Evolutionary conservation across 2,113 vertebrate genomes (phyloP).

Genomic region (Aramus guarauna): DNA sequence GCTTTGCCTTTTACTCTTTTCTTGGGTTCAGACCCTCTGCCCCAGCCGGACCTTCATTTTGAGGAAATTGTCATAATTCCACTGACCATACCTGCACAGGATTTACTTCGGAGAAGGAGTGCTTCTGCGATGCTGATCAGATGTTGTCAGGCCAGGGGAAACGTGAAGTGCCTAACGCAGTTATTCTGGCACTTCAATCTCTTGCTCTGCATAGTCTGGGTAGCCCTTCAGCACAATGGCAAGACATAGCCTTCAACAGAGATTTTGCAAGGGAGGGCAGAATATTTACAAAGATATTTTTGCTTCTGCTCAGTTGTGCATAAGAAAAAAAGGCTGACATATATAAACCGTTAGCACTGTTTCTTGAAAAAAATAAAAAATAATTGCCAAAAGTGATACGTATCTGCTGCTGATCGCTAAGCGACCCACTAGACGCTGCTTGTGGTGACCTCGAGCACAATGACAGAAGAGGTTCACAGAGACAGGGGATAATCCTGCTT

Average conservation of each 20-base stretch:
- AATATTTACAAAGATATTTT: neutral
- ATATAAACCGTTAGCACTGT: neutral
- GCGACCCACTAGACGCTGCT: neutral
- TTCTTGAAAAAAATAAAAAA: neutral
- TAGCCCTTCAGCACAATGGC: neutral
- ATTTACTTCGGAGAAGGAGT: neutral
- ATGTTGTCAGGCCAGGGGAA: neutral
- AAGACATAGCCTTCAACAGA: neutral
- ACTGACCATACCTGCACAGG: neutral
- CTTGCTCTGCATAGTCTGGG: neutral
- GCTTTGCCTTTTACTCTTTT: neutral
- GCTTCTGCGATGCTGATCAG: neutral
- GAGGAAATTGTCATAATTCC: neutral
- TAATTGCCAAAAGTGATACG: rapidly evolving
- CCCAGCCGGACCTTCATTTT: neutral
- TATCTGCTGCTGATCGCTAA: neutral
- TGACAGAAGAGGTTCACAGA: neutral
- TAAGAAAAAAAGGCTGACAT: neutral
- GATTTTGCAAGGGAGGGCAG: neutral
- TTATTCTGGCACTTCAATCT: neutral
- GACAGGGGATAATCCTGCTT: neutral
- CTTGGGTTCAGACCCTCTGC: neutral
- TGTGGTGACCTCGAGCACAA: neutral
- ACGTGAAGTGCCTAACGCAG: neutral
- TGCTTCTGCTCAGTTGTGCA: neutral